phyloP scores from a whole-genome alignment of 2,797 vertebrate species.

The Hoplostethus mediterraneus region DNA sequence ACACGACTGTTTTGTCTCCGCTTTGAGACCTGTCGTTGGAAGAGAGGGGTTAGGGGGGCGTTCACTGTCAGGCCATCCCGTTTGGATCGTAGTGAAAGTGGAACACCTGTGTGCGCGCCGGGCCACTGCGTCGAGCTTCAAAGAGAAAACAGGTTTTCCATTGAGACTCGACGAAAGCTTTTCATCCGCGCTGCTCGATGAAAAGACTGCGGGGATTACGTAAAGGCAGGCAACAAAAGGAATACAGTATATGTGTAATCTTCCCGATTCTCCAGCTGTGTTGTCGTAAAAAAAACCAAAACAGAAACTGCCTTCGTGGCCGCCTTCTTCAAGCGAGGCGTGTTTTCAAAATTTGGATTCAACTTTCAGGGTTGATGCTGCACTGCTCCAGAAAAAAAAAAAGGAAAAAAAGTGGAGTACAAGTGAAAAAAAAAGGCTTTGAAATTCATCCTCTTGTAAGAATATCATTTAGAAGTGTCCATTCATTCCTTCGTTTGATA shows the following conservation, averaged over 20 bases:
- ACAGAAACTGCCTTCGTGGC: constrained; percentile 44
- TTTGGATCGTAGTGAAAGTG: constrained; percentile 61
- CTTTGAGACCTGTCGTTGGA: constrained; percentile 21
- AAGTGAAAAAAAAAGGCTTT: constrained; percentile 9
- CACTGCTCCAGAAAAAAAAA: constrained; percentile 13
- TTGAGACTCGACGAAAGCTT: constrained; percentile 67
- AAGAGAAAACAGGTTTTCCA: constrained; percentile 62
- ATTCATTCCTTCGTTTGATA: constrained; percentile 36
- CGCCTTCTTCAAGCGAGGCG: constrained; percentile 20
- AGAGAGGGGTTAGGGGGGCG: too few species aligned
- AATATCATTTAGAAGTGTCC: constrained; percentile 23
- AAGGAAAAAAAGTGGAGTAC: background rate
- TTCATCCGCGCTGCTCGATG: constrained; percentile 68
- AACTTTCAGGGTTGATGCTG: constrained; percentile 25
- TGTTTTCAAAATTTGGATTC: constrained; percentile 25
- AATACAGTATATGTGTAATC: constrained; percentile 63
- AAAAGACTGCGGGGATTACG: constrained; percentile 69
- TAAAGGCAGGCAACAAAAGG: constrained; percentile 71
- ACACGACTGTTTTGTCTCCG: constrained; percentile 11
- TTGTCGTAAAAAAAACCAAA: constrained; percentile 36
- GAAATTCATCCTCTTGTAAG: constrained; percentile 36
- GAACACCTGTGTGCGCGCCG: constrained; percentile 65
- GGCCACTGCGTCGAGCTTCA: constrained; percentile 59
- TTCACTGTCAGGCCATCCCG: constrained; percentile 20
- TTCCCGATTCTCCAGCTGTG: constrained; percentile 61